Base-by-base conservation (phyloP, 2,888 invertebrate genomes). In the Opisthograptis luteolata region DNA sequence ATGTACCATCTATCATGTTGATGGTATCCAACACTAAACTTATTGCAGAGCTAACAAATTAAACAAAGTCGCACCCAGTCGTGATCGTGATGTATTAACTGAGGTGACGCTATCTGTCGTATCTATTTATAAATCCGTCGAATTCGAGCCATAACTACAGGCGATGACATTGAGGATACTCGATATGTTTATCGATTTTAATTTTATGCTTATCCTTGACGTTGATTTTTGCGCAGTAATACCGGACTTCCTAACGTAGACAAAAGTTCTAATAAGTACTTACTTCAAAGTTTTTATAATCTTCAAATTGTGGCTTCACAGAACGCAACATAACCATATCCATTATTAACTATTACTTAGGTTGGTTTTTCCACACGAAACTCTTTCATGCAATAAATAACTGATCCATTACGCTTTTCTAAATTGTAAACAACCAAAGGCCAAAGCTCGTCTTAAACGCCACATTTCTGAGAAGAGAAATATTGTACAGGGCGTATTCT, bases 11-110 rank as follows among this genome's bases (percentile, higher is more conserved):
- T 64, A 72, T 65, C 70, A 62, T 69, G 4, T 22, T 20, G 2
- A 41, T 15, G 24, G 70, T 71, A 46, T 45, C 63, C 57, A 67
- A 71, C 69, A 17, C 60, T n/a, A n/a, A n/a, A n/a, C n/a, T 70
- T 75, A 76, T 77, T 75, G 76, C 63, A 71, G 68, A 72, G 69
- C 65, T 76, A 76, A 78, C 68, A 76, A n/a, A n/a, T n/a, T 68
- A 69, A 69, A 73, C 71, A 64, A 36, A 64, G 76, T 73, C 80
- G 70, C 81, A 65, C 81, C 81, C 76, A 77, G 54, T 50, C 62
- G 47, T 60, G 73, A 69, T 50, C 62, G 47, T 60, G 73, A 69
- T 85, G 84, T 85, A 84, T 81, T 82, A 84, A 84, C 70, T 57
- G 32, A 49, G 66, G 64, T 82, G 82, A 84, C 80, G 81, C 53